Evolutionary conservation across 1,140 invertebrate genomes (phyloP), one percentile per base, ranked within the genome.

Genomic region (Proctacanthus coquilletti): DNA sequence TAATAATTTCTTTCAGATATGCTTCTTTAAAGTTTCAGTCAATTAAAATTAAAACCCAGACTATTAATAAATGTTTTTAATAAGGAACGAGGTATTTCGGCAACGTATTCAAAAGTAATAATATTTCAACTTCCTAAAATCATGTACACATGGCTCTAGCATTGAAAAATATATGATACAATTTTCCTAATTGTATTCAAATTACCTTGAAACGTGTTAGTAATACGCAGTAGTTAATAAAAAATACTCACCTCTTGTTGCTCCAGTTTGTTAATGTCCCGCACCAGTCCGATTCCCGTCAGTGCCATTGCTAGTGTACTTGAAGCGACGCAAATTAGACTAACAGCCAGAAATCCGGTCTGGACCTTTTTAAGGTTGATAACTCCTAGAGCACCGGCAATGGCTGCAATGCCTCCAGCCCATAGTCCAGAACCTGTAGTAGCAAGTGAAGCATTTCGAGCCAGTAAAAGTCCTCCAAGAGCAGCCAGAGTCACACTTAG

Each of bases 341-440:
- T 59, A 27, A 56, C 34, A 4, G 56, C 56, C 40, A 60, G 35
- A 37, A 60, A 60, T 10, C 56, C 53, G 19, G 53, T 59, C 31
- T 54, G 51, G 3, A 51, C 53, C 35, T 53, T 56, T 10, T 52
- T 48, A 44, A 60, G 50, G 42, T 53, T 52, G 25, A 60, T 54
- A 33, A 59, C 51, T 18, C 56, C 56, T 38, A 60, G 36, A 2
- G 56, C 54, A 3, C 56, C 56, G 3, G 56, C 54, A 21, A 59
- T 46, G 9, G 53, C 56, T 3, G 53, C 56, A 32, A 53, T 50
- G 18, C 52, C 27, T 3, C 56, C 56, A 8, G 56, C 49, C 56
- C 56, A 60, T 42, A 60, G 49, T 29, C 56, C 56, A 39, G 53
- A 56, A 14, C 56, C 56, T 31, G 51, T 49, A 42, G 51, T 55